Percentiles rank a stretch among this genome's conserved stretches.
phyloP scores from a whole-genome alignment of 2,888 invertebrate species.

The Branchipolynoe longqiensis region DNA sequence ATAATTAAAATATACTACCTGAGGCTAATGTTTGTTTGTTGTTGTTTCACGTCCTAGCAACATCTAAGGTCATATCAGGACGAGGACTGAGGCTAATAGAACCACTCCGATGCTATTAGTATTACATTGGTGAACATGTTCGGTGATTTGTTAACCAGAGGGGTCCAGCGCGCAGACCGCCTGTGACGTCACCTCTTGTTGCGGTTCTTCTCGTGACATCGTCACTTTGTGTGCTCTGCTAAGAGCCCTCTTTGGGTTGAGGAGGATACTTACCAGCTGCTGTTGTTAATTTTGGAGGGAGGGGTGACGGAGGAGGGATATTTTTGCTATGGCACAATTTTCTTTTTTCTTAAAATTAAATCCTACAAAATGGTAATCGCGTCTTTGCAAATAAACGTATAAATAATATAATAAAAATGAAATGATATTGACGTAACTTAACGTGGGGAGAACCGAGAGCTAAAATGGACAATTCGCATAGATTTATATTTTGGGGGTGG shows the following conservation, averaged over 20 bases:
- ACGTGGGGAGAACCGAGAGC: neutral
- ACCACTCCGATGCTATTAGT: too few relatives aligned
- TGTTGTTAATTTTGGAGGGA: neutral
- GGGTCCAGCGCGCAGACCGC: neutral
- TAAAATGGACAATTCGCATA: neutral
- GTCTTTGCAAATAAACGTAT: neutral
- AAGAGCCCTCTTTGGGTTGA: conserved; percentile 2
- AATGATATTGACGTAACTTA: neutral
- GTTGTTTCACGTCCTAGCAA: too few relatives aligned
- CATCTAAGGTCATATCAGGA: too few relatives aligned
- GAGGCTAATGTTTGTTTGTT: too few relatives aligned
- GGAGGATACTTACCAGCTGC: conserved; percentile 1
- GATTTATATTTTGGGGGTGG: too few relatives aligned
- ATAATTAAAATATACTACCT: too few relatives aligned
- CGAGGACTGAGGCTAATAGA: too few relatives aligned
- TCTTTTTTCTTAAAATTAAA: neutral
- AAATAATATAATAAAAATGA: neutral
- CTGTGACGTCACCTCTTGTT: conserved; percentile 39
- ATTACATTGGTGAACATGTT: too few relatives aligned
- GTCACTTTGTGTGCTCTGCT: conserved; percentile 41
- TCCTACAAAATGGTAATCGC: neutral
- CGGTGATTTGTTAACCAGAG: too few relatives aligned
- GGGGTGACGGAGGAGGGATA: neutral
- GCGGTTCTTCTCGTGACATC: conserved; percentile 18
- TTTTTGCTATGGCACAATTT: neutral